Evolutionary conservation across 2,113 vertebrate species (phyloP).

Genomic region (Oryzias celebensis): DNA sequence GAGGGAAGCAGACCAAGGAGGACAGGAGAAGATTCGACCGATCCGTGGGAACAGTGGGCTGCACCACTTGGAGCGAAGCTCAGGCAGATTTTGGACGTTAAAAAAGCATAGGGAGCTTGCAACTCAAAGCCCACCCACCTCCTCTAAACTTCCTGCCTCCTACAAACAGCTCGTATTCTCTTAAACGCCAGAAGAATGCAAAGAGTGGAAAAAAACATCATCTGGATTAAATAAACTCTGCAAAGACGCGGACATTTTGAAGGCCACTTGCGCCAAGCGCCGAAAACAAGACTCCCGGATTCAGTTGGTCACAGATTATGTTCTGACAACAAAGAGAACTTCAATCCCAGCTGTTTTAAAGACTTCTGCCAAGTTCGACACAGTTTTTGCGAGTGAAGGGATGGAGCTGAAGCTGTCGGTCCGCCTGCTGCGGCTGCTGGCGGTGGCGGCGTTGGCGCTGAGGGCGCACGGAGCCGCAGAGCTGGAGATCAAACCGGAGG

Average conservation of each 20-base stretch:
- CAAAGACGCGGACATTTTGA: neutral
- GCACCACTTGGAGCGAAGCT: conserved; percentile 50
- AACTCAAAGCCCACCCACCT: neutral
- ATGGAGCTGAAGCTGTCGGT: conserved; percentile 61
- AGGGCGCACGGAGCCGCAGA: conserved; percentile 59
- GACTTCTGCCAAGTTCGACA: conserved; percentile 4
- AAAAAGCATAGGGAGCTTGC: conserved; percentile 10
- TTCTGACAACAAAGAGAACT: conserved; percentile 60
- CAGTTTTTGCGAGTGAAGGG: conserved; percentile 11
- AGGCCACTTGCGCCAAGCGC: neutral
- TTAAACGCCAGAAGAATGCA: conserved; percentile 46
- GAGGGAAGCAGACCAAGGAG: conserved; percentile 34
- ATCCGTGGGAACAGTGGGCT: conserved; percentile 27
- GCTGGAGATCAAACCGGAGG: conserved; percentile 70
- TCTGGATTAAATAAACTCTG: conserved; percentile 12
- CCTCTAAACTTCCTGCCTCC: conserved; percentile 22
- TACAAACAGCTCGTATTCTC: neutral
- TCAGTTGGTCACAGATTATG: conserved; percentile 48
- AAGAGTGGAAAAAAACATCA: conserved; percentile 20
- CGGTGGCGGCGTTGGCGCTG: conserved; percentile 58
- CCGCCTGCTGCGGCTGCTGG: conserved; percentile 59
- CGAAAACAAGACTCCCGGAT: neutral
- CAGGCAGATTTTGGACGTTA: conserved; percentile 27
- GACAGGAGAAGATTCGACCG: conserved; percentile 27
- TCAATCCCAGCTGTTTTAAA: neutral